These are phyloP conservation scores for Pyralis farinalis DNA, from an alignment of 2,888 invertebrate genomes.

Conservation along the genomic window DNA sequence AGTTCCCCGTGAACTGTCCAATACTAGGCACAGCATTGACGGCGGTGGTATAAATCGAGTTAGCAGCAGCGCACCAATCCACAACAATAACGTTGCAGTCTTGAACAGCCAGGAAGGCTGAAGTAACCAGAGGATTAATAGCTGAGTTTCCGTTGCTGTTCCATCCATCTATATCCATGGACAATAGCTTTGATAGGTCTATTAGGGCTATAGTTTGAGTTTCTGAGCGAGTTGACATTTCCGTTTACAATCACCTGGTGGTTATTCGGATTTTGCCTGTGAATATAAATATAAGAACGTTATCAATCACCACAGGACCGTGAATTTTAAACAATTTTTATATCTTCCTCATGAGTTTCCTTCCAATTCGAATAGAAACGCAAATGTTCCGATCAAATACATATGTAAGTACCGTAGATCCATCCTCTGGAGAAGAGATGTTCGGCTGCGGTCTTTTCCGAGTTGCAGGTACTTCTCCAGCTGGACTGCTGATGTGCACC, in stretches of 20 bases:
- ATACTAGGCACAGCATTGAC: constrained; percentile 49
- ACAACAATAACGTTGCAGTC: constrained; percentile 63
- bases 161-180: constrained; percentile 68
- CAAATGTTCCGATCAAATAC: too few relatives aligned
- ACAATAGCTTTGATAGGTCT: constrained; percentile 45
- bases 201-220: constrained; percentile 39
- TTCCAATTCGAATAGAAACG: too few relatives aligned
- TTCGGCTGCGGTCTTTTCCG: too few relatives aligned
- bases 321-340: too few relatives aligned
- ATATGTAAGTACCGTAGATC: too few relatives aligned
- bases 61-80: constrained; percentile 54
- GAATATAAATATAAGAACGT: too few relatives aligned
- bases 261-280: constrained; percentile 39
- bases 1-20: constrained; percentile 54
- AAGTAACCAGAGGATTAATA: constrained; percentile 38
- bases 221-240: constrained; percentile 40
- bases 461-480: too few relatives aligned
- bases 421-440: too few relatives aligned
- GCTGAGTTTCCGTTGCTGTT: constrained; percentile 42
- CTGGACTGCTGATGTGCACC: too few relatives aligned
- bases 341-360: too few relatives aligned
- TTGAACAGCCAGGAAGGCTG: constrained; percentile 42
- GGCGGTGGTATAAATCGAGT: constrained; percentile 38
- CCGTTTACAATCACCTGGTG: constrained; percentile 44
- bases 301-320: too few relatives aligned